phyloP scores from a whole-genome alignment of 2,113 vertebrate species.

The Leucoraja erinaceus region DNA sequence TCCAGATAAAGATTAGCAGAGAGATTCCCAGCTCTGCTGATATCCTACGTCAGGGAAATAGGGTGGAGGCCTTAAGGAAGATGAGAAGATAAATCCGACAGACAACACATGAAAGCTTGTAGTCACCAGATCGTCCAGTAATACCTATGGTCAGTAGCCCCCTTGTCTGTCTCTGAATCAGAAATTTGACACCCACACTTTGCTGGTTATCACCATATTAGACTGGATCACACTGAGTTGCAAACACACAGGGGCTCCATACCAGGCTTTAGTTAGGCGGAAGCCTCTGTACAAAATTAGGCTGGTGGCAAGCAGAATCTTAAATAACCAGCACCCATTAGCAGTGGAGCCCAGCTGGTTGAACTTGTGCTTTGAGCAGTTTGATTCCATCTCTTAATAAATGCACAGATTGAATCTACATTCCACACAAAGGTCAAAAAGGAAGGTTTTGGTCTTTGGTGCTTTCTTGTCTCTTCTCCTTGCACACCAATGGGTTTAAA shows the following conservation, averaged over 20 bases:
- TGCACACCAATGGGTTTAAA: not conserved
- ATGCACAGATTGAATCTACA: not conserved
- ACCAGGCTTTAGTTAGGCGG: not conserved
- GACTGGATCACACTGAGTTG: not conserved
- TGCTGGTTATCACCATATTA: not conserved
- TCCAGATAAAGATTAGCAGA: not conserved
- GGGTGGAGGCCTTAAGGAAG: not conserved
- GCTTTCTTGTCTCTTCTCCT: not conserved
- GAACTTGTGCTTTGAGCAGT: not conserved
- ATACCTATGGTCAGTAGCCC: not conserved
- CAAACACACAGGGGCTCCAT: not conserved
- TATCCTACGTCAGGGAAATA: not conserved
- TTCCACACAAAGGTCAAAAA: not conserved
- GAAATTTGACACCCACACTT: not conserved
- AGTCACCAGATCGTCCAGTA: not conserved
- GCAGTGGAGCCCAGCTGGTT: not conserved
- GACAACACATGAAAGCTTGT: not conserved
- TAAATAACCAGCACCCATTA: not conserved
- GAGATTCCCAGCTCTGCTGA: not conserved
- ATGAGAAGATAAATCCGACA: not conserved
- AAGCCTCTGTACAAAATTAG: not conserved
- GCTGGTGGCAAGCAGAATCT: not conserved
- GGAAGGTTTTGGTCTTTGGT: not conserved
- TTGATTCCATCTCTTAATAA: not conserved
- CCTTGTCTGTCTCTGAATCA: not conserved